phyloP scores from a whole-genome alignment of 2,797 vertebrate genomes.

The Gouania willdenowi region DNA sequence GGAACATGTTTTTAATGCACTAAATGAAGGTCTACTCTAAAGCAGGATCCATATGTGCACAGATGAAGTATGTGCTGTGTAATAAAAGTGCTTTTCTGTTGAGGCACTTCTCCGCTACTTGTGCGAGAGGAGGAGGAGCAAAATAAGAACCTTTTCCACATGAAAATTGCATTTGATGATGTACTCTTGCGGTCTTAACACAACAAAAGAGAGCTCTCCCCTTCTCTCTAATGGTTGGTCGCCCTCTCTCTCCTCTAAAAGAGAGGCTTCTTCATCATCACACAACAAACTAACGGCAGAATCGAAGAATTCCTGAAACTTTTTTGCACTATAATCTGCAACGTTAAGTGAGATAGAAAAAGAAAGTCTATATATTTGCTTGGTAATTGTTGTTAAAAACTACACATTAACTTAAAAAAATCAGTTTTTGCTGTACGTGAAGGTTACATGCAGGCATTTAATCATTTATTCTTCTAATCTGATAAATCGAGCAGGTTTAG shows the following conservation, averaged over 20 bases:
- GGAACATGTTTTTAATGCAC: no score
- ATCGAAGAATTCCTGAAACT: slow-evolving; percentile 16
- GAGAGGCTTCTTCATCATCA: slow-evolving; percentile 28
- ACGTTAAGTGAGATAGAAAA: no score
- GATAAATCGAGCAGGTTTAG: no score
- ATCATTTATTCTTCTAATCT: no score
- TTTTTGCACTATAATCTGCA: slow-evolving; percentile 9
- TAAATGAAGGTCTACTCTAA: no score
- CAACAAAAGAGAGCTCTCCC: slow-evolving; percentile 29
- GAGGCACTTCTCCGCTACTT: slow-evolving; percentile 37
- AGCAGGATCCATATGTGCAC: not conserved
- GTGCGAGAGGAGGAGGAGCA: slow-evolving; percentile 23
- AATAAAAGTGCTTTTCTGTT: slow-evolving; percentile 20
- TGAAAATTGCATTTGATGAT: slow-evolving; percentile 36
- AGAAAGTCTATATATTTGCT: no score
- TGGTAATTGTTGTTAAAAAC: no score
- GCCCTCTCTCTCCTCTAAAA: slow-evolving; percentile 14
- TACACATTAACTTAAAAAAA: no score
- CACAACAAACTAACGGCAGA: slow-evolving; percentile 33
- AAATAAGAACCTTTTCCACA: slow-evolving; percentile 19
- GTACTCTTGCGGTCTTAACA: slow-evolving; percentile 32
- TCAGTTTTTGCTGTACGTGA: no score
- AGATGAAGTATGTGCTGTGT: slow-evolving; percentile 1
- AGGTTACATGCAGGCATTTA: no score
- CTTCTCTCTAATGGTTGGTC: slow-evolving; percentile 33